Conservation (phyloP, 2,797 vertebrate species). For the Agapornis canus region DNA sequence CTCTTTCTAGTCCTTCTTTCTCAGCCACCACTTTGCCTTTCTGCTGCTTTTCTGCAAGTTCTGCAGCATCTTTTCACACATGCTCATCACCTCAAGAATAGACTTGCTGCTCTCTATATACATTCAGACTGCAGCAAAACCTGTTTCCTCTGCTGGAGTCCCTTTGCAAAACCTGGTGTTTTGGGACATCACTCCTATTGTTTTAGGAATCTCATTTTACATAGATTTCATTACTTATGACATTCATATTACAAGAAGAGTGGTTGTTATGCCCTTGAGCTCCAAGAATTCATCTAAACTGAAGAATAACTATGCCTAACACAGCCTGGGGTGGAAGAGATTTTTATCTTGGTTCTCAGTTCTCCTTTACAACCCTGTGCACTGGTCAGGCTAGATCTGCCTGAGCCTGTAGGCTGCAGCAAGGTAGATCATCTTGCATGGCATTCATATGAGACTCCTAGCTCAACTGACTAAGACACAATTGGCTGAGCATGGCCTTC, state of each 20-base stretch:
- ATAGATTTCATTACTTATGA: neutral
- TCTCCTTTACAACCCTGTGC: neutral
- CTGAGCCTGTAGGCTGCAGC: neutral
- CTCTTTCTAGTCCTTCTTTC: neutral
- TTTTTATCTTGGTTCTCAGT: neutral
- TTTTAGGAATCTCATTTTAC: neutral
- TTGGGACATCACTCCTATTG: neutral
- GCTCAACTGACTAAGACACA: neutral
- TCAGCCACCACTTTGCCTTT: neutral
- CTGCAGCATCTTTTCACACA: neutral
- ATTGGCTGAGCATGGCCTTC: neutral
- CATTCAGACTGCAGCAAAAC: neutral
- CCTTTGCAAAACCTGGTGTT: neutral
- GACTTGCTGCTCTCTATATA: rapidly evolving
- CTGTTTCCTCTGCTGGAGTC: neutral
- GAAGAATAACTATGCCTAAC: neutral
- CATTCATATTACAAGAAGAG: neutral
- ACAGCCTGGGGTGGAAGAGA: neutral
- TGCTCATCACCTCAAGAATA: neutral
- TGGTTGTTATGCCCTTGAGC: neutral
- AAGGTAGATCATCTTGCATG: neutral
- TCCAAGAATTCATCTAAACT: neutral
- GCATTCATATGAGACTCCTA: neutral
- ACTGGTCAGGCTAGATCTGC: neutral
- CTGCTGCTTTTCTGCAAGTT: neutral